Conservation (phyloP, 2,888 invertebrate species). For the Ischnura elegans region DNA sequence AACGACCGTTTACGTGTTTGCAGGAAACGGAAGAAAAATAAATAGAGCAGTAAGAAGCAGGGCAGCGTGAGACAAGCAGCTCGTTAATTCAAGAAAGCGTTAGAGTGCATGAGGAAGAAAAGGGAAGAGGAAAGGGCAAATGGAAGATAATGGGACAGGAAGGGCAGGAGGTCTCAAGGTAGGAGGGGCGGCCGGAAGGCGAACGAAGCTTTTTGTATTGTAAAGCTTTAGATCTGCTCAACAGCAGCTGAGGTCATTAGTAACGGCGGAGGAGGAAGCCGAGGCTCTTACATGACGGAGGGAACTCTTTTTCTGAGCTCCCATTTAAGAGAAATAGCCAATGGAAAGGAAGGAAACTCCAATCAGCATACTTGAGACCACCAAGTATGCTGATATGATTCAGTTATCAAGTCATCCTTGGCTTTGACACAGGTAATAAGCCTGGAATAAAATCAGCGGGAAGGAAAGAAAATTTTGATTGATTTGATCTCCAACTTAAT, state of each 20-base stretch:
- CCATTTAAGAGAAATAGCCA: not conserved
- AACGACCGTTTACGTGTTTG: not conserved
- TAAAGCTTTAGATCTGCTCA: not conserved
- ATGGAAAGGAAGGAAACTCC: not conserved
- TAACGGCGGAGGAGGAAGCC: not conserved
- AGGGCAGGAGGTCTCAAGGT: not conserved
- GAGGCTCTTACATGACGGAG: not conserved
- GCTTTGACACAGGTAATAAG: not conserved
- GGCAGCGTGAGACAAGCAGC: not conserved
- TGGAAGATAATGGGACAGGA: not conserved
- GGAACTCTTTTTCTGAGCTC: not conserved
- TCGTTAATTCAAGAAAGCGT: not conserved
- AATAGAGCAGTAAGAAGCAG: not conserved
- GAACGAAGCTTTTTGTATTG: not conserved
- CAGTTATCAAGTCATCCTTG: not conserved
- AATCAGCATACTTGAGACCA: not conserved
- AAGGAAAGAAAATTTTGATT: too few species aligned
- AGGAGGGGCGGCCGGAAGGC: not conserved
- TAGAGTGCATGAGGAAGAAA: not conserved
- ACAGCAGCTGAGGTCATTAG: not conserved
- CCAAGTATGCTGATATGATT: too few species aligned
- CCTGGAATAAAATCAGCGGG: too few species aligned
- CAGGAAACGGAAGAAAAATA: not conserved
- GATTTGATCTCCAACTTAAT: too few species aligned
- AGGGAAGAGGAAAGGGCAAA: not conserved